These are phyloP conservation scores for Beaufortia kweichowensis DNA, from an alignment of 2,113 vertebrate genomes.

Conservation along the genomic window DNA sequence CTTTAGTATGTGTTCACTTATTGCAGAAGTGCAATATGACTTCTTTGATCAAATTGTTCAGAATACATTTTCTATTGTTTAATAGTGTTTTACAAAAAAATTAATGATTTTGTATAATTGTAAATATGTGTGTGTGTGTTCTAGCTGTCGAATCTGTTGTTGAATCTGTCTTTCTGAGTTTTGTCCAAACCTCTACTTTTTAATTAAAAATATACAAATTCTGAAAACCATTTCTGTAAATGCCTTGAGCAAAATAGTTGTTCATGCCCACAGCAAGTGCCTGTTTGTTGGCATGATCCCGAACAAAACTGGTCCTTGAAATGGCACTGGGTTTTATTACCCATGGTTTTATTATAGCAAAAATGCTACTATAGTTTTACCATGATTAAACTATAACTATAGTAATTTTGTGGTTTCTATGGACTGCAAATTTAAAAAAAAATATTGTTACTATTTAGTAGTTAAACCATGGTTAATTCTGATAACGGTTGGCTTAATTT, in stretches of 20 bases:
- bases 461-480: too few species aligned
- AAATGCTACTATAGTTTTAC: too few species aligned
- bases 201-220: slow-evolving; percentile 11
- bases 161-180: not conserved
- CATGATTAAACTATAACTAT: too few species aligned
- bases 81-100: not conserved
- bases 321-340: too few species aligned
- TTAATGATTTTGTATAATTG: not conserved
- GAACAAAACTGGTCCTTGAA: not conserved
- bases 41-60: not conserved
- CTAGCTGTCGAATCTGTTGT: not conserved
- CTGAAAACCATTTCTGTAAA: too few species aligned
- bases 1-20: not conserved
- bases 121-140: slow-evolving; percentile 13
- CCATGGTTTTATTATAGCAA: not conserved
- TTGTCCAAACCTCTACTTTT: not conserved
- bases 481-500: too few species aligned
- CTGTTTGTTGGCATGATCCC: not conserved
- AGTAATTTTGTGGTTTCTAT: too few species aligned
- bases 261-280: not conserved
- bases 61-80: slow-evolving; percentile 23
- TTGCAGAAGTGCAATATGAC: not conserved
- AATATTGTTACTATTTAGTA: too few species aligned
- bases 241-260: not conserved
- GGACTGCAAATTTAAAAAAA: too few species aligned